A percentile compares a stretch with the other conserved stretches of the same genome.
phyloP scores from a whole-genome alignment of 2,797 vertebrate species.

The Arrhamphus sclerolepis region DNA sequence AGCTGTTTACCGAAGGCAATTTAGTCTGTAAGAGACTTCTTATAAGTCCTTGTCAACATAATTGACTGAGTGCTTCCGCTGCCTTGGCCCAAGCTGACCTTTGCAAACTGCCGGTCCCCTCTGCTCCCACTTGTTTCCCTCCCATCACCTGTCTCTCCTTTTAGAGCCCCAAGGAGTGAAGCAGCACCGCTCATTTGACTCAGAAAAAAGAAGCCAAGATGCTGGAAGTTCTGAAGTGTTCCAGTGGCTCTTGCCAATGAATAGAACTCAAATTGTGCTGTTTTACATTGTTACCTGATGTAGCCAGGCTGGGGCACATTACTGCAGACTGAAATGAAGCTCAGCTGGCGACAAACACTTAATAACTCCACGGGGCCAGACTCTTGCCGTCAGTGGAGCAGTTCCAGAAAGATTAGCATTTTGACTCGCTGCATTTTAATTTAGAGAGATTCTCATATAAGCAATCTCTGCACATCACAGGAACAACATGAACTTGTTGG shows the following conservation, averaged over 20 bases:
- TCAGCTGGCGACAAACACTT: conserved; percentile 41
- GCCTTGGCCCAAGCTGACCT: conserved; percentile 29
- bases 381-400: conserved; percentile 45
- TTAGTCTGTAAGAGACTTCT: conserved; percentile 27
- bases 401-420: conserved; percentile 57
- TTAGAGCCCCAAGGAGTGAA: conserved; percentile 20
- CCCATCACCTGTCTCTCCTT: conserved; percentile 25
- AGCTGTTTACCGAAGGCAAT: conserved; percentile 25
- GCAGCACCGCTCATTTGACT: conserved; percentile 13
- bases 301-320: conserved; percentile 26
- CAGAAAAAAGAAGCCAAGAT: conserved; percentile 16
- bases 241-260: conserved; percentile 30
- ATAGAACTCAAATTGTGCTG: conserved; percentile 19
- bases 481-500: conserved; percentile 58
- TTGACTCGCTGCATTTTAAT: conserved; percentile 59
- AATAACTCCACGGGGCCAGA: conserved; percentile 39
- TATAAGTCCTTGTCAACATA: conserved; percentile 35
- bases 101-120: conserved; percentile 16
- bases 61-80: conserved; percentile 35
- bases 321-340: conserved; percentile 41
- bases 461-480: conserved; percentile 52
- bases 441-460: conserved; percentile 44
- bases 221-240: conserved; percentile 19
- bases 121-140: conserved; percentile 1
- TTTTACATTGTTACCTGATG: conserved; percentile 30